phyloP scores from a whole-genome alignment of 2,797 vertebrate genomes.

The Lates japonicus region DNA sequence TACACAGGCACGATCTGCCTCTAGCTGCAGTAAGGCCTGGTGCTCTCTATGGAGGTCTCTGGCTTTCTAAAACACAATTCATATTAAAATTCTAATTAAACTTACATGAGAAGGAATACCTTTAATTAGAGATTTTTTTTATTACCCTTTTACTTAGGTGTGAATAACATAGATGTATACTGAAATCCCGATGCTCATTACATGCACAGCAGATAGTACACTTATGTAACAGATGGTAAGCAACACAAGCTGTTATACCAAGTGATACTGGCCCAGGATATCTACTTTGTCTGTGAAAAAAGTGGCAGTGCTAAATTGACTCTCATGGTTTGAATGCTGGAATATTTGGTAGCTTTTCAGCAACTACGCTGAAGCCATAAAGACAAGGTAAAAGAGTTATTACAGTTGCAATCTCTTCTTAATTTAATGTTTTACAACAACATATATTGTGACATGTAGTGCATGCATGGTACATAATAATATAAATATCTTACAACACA shows the following conservation, averaged over 20 bases:
- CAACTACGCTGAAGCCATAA: not conserved
- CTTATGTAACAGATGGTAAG: not conserved
- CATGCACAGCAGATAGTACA: not conserved
- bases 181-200: not conserved
- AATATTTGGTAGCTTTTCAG: not conserved
- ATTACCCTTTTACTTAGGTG: not conserved
- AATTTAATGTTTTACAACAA: not conserved
- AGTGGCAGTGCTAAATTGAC: not conserved
- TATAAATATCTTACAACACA: too few relatives aligned
- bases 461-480: not conserved
- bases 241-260: not conserved
- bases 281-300: not conserved
- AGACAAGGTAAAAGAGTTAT: not conserved
- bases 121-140: not conserved
- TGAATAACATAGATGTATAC: not conserved
- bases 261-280: not conserved
- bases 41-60: constrained; percentile 91
- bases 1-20: constrained; percentile 90
- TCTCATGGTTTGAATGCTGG: not conserved
- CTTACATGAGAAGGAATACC: not conserved
- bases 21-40: constrained; percentile 89
- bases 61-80: constrained; percentile 88
- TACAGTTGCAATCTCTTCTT: not conserved
- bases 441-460: not conserved
- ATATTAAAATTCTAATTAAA: not conserved